phyloP scores from a whole-genome alignment of 2,797 vertebrate genomes.

The Poecilia wingei region DNA sequence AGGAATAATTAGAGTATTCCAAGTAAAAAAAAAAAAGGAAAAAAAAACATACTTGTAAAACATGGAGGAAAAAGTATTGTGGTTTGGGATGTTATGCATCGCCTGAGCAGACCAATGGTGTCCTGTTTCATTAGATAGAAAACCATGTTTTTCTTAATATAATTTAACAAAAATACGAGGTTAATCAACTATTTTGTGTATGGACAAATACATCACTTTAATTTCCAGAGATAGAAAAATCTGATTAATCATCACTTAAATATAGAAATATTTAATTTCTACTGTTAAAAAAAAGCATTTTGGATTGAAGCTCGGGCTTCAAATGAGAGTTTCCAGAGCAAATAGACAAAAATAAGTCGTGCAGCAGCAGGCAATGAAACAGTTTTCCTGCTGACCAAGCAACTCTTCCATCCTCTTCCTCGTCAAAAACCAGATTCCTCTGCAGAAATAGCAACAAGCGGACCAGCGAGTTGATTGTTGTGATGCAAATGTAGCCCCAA shows the following conservation, averaged over 20 bases:
- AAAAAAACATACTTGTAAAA: background rate
- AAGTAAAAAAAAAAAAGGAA: background rate
- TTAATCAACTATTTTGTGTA: background rate
- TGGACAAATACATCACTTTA: background rate
- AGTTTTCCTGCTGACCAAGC: slow-evolving; percentile 15
- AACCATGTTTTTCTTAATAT: background rate
- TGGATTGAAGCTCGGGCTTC: background rate
- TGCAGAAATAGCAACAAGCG: slow-evolving; percentile 39
- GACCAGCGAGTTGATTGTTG: slow-evolving; percentile 44
- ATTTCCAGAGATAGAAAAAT: background rate
- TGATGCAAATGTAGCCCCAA: slow-evolving; percentile 67
- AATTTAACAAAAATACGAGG: background rate
- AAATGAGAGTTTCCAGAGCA: background rate
- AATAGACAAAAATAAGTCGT: background rate
- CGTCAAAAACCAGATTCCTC: slow-evolving; percentile 46
- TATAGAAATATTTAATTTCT: background rate
- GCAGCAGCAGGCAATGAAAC: background rate
- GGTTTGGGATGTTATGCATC: background rate
- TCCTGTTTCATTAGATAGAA: background rate
- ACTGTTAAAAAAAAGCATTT: background rate
- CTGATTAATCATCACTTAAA: background rate
- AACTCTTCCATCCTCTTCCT: background rate
- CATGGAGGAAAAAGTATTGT: background rate
- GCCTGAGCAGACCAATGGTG: background rate
- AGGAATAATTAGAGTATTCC: background rate